phyloP scores from a whole-genome alignment of 2,797 vertebrate species.

The Crossoptilon crossoptilon region DNA sequence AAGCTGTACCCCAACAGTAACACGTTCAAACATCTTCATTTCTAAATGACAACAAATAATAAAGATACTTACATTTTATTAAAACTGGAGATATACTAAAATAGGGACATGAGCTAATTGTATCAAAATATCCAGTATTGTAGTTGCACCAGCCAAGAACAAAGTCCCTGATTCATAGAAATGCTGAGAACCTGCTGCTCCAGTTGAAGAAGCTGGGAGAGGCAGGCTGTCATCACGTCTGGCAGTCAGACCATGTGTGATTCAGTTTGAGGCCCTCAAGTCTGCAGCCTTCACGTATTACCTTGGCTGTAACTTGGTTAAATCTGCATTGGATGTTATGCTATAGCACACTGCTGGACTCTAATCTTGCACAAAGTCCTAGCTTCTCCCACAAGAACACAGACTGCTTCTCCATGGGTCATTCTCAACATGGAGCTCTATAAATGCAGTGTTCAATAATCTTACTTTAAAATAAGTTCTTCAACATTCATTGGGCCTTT shows the following conservation, averaged over 20 bases:
- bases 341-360: background rate
- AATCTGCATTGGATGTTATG: background rate
- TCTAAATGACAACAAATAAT: background rate
- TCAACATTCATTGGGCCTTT: background rate
- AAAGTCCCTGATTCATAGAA: slow-evolving; percentile 33
- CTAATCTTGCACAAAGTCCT: background rate
- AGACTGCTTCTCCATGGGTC: background rate
- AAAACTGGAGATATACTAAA: background rate
- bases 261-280: slow-evolving; percentile 46
- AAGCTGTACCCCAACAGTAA: background rate
- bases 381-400: background rate
- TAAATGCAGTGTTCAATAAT: background rate
- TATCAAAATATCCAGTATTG: background rate
- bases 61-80: background rate
- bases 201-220: slow-evolving; percentile 68
- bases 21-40: background rate
- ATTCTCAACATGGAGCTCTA: background rate
- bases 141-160: background rate
- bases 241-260: background rate
- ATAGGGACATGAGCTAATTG: background rate
- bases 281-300: background rate
- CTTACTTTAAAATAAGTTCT: background rate
- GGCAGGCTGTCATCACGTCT: slow-evolving; percentile 61
- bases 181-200: slow-evolving; percentile 71
- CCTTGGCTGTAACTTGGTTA: background rate